These are phyloP conservation scores for Naso thynnoides DNA, from an alignment of 2,797 vertebrate species.

Conservation along the genomic window DNA sequence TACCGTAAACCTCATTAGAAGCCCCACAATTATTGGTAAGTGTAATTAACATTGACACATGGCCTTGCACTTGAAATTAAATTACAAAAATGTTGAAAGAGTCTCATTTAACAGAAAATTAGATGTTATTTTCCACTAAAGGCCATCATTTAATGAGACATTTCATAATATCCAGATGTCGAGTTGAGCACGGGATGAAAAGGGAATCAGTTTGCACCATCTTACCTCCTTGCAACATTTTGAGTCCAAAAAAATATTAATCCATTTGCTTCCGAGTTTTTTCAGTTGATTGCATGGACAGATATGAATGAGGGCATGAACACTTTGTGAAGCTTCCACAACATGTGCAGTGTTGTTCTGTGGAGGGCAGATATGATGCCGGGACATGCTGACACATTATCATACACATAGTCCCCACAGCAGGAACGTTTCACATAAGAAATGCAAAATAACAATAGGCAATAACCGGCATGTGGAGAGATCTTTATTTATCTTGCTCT, in stretches of 20 bases:
- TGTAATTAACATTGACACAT: slow-evolving; percentile 45
- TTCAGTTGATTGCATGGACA: slow-evolving; percentile 33
- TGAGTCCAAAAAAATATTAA: slow-evolving; percentile 25
- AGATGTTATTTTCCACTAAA: slow-evolving; percentile 32
- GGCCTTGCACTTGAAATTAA: slow-evolving; percentile 37
- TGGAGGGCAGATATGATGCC: slow-evolving; percentile 42
- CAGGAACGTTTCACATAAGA: slow-evolving; percentile 59
- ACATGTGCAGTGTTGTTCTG: slow-evolving; percentile 35
- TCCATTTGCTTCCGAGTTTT: slow-evolving; percentile 23
- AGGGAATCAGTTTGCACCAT: background rate
- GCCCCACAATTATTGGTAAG: background rate
- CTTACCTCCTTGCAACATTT: slow-evolving; percentile 1
- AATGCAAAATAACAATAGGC: slow-evolving; percentile 71
- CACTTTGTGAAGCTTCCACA: slow-evolving; percentile 20
- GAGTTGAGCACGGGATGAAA: slow-evolving; percentile 13
- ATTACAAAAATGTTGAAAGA: slow-evolving; percentile 26
- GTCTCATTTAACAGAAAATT: slow-evolving; percentile 33
- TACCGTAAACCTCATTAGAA: slow-evolving; percentile 11
- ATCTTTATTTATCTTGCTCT: slow-evolving; percentile 72
- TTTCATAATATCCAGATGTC: slow-evolving; percentile 30
- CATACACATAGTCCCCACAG: slow-evolving; percentile 54
- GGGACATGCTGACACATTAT: slow-evolving; percentile 60
- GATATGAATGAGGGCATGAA: slow-evolving; percentile 7
- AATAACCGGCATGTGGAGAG: slow-evolving; percentile 67
- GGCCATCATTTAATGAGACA: slow-evolving; percentile 2